A percentile compares a stretch with the other conserved stretches of the same genome.
phyloP scores from a whole-genome alignment of 1,140 invertebrate genomes.

The Micrasema minimum region DNA sequence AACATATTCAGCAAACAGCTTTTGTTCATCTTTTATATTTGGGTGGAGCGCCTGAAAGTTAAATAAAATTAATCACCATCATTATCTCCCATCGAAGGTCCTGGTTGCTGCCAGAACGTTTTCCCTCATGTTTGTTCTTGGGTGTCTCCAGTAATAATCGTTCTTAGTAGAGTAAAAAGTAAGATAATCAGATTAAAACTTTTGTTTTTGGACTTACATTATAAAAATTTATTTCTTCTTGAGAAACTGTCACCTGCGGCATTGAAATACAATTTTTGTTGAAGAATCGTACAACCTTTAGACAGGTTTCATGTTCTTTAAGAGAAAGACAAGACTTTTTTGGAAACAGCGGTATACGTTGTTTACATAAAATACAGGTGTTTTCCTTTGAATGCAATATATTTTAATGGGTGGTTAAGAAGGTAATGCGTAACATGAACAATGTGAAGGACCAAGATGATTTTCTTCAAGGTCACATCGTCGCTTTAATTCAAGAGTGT shows the following conservation, averaged over 20 bases:
- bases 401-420: neutral
- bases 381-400: neutral
- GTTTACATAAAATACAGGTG: constrained; percentile 22
- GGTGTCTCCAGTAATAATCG: neutral
- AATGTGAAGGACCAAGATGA: neutral
- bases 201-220: constrained; percentile 32
- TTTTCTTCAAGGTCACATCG: neutral
- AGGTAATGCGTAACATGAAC: neutral
- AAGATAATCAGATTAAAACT: neutral
- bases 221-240: constrained; percentile 33
- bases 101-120: neutral
- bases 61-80: constrained; percentile 1
- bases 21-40: constrained; percentile 41
- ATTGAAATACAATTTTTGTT: constrained; percentile 37
- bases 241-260: constrained; percentile 14
- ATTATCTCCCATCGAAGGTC: too few relatives aligned
- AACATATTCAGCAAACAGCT: constrained; percentile 38
- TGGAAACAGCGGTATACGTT: constrained; percentile 32
- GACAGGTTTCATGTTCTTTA: constrained; percentile 38
- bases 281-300: constrained; percentile 30
- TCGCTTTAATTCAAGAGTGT: neutral
- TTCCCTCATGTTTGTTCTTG: neutral
- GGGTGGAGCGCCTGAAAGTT: constrained; percentile 38
- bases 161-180: neutral
- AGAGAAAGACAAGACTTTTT: constrained; percentile 29